A percentile compares a stretch with the other conserved stretches of the same genome.
Evolutionary conservation across 2,113 vertebrate genomes (phyloP).

Genomic region (Puma concolor): DNA sequence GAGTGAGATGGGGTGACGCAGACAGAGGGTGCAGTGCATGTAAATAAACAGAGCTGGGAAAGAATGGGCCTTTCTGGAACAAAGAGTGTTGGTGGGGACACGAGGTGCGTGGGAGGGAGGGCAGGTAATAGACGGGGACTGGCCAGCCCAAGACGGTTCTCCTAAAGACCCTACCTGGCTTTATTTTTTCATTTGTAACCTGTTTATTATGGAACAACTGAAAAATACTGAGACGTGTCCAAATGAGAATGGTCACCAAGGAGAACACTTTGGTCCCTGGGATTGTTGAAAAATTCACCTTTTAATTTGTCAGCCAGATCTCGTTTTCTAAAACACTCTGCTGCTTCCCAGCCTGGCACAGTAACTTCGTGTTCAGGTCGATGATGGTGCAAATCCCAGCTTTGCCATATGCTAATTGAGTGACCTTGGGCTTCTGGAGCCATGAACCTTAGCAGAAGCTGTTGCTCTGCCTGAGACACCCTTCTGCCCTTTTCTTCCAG

Average conservation of each 20-base stretch:
- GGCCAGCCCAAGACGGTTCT: not conserved
- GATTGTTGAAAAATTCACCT: not conserved
- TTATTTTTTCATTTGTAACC: not conserved
- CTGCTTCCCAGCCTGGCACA: rapidly evolving
- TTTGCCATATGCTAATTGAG: rapidly evolving
- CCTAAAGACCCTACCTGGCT: not conserved
- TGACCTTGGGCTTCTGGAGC: not conserved
- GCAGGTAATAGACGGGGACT: not conserved
- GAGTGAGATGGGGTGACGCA: not conserved
- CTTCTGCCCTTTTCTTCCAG: not conserved
- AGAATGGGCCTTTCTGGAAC: not conserved
- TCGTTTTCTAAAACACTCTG: not conserved
- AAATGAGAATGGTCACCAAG: not conserved
- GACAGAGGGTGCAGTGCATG: not conserved
- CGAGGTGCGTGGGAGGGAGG: not conserved
- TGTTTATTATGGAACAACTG: not conserved
- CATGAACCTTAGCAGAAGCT: not conserved
- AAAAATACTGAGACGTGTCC: not conserved
- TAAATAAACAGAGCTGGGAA: not conserved
- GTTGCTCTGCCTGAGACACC: rapidly evolving
- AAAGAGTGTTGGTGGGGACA: not conserved
- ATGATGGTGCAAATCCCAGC: not conserved
- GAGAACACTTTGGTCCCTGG: not conserved
- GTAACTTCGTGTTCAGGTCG: rapidly evolving
- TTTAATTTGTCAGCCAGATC: not conserved